phyloP scores from a whole-genome alignment of 1,140 invertebrate species.

The Bombus pascuorum region DNA sequence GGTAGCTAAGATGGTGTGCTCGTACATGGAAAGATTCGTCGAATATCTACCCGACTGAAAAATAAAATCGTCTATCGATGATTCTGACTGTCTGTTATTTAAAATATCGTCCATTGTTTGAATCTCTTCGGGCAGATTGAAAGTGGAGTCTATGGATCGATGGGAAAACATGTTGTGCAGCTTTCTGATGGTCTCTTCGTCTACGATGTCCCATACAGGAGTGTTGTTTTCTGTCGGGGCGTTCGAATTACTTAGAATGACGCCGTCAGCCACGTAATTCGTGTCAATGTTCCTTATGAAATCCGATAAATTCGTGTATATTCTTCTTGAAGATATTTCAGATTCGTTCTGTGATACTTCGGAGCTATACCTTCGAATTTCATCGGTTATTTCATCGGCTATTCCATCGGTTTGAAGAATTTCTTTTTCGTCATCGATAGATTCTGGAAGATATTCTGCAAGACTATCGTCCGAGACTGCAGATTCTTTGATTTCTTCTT shows the following conservation, averaged over 20 bases:
- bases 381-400: not conserved
- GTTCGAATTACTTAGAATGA: conserved; percentile 41
- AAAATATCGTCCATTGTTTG: not conserved
- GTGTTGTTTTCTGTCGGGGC: not conserved
- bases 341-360: not conserved
- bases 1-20: not conserved
- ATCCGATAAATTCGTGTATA: not conserved
- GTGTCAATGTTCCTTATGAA: conserved; percentile 40
- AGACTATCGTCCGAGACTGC: not conserved
- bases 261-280: not conserved
- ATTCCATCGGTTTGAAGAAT: not conserved
- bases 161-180: conserved; percentile 53
- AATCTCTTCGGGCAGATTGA: not conserved
- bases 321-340: too few species aligned
- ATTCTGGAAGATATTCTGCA: not conserved
- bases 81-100: not conserved
- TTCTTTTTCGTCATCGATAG: not conserved
- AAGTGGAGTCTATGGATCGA: not conserved
- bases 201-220: conserved; percentile 46
- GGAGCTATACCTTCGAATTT: not conserved
- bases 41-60: conserved; percentile 4
- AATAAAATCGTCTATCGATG: not conserved
- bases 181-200: conserved; percentile 2
- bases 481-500: not conserved
- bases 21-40: not conserved